Evolutionary conservation across 2,113 vertebrate species (phyloP).

Genomic region (Petroica traversi): DNA sequence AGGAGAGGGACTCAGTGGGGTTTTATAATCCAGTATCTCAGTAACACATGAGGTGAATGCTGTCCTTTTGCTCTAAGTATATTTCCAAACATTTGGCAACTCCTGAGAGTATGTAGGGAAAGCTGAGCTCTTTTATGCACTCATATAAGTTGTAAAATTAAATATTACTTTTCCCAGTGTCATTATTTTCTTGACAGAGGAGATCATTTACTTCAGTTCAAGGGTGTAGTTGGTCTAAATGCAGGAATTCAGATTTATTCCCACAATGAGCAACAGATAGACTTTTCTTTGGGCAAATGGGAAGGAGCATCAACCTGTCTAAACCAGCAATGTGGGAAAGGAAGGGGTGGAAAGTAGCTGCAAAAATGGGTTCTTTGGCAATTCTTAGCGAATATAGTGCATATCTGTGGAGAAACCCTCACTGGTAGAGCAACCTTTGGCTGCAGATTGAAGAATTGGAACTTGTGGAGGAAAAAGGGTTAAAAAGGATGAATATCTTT

Average conservation of each 20-base stretch:
- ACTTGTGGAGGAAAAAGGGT: slow-evolving; percentile 65
- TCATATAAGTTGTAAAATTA: neutral
- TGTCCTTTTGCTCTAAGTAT: neutral
- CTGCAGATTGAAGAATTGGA: slow-evolving; percentile 20
- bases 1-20: neutral
- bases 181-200: neutral
- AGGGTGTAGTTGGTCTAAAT: neutral
- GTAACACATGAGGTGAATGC: accelerated
- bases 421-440: slow-evolving; percentile 35
- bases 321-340: neutral
- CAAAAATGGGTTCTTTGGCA: neutral
- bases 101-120: neutral
- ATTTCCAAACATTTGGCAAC: neutral
- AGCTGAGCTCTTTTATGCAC: neutral
- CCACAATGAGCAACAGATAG: neutral
- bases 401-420: neutral
- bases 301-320: neutral
- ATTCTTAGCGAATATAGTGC: neutral
- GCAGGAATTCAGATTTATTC: neutral
- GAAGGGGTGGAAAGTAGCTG: neutral
- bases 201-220: neutral
- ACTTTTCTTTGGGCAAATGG: neutral
- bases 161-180: neutral
- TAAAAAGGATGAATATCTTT: slow-evolving; percentile 81
- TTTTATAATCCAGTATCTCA: neutral